Conservation (phyloP, 2,797 vertebrate species). For the Leptatherina wallacei region DNA sequence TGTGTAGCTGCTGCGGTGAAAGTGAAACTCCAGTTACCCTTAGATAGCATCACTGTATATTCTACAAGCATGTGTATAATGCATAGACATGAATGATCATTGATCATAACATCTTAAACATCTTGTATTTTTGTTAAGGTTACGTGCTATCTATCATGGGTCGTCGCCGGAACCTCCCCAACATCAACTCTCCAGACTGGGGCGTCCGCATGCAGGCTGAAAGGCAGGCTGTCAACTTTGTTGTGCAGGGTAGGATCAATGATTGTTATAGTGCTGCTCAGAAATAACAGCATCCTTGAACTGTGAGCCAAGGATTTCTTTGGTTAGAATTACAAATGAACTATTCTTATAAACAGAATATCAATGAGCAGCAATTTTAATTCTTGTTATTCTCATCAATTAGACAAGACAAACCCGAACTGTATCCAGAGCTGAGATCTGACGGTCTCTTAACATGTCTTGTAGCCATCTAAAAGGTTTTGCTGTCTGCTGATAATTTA, state of each 20-base stretch:
- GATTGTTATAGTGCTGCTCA: not conserved
- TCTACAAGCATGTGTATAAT: not conserved
- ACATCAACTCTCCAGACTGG: constrained; percentile 85
- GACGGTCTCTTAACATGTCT: too few species aligned
- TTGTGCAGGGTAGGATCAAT: constrained; percentile 88
- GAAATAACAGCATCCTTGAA: too few species aligned
- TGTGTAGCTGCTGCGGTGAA: too few species aligned
- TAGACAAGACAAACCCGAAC: not conserved
- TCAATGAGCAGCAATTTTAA: not conserved
- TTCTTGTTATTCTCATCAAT: not conserved
- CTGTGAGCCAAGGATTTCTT: not conserved
- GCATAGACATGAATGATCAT: too few species aligned
- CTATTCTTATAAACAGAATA: too few species aligned
- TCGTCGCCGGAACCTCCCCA: constrained; percentile 85
- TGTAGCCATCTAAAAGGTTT: not conserved
- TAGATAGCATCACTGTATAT: not conserved
- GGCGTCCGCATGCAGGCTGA: constrained; percentile 88
- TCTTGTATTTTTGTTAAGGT: constrained; percentile 74
- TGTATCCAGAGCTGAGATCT: too few species aligned
- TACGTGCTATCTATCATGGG: constrained; percentile 92
- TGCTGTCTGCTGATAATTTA: not conserved
- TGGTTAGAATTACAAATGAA: too few species aligned
- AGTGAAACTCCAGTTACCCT: not conserved
- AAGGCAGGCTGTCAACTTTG: constrained; percentile 95
- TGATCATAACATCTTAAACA: not conserved